These are phyloP conservation scores for Phlogophora meticulosa DNA, from an alignment of 2,888 invertebrate species.

Conservation along the genomic window DNA sequence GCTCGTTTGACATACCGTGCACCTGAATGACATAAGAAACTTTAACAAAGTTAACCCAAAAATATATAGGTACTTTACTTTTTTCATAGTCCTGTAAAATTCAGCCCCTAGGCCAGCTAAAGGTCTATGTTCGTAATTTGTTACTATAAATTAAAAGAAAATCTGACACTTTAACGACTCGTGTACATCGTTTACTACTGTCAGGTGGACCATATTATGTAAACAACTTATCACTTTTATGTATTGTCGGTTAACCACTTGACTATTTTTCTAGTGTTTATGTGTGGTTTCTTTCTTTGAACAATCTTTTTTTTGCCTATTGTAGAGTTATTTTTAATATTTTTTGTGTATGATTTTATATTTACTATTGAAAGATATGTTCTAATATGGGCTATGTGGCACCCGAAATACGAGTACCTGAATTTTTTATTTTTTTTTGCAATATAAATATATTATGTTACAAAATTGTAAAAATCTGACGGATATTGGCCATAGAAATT, in stretches of 20 bases:
- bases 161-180: constrained; percentile 4
- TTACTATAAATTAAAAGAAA: constrained; percentile 4
- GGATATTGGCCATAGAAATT: neutral
- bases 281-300: neutral
- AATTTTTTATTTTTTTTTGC: too few species aligned
- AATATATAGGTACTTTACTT: neutral
- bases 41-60: neutral
- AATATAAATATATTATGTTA: too few species aligned
- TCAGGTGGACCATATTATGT: neutral
- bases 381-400: too few species aligned
- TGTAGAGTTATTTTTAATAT: neutral
- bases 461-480: too few species aligned
- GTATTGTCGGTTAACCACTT: constrained; percentile 11
- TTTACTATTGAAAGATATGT: too few species aligned
- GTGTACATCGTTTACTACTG: neutral
- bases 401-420: too few species aligned
- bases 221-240: constrained; percentile 15
- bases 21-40: neutral
- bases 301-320: constrained; percentile 1
- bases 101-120: too few species aligned
- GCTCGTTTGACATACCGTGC: neutral
- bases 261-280: neutral
- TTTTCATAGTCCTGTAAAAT: neutral
- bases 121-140: neutral
- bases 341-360: neutral